phyloP scores from a whole-genome alignment of 2,113 vertebrate genomes.

The Alouatta palliata region DNA sequence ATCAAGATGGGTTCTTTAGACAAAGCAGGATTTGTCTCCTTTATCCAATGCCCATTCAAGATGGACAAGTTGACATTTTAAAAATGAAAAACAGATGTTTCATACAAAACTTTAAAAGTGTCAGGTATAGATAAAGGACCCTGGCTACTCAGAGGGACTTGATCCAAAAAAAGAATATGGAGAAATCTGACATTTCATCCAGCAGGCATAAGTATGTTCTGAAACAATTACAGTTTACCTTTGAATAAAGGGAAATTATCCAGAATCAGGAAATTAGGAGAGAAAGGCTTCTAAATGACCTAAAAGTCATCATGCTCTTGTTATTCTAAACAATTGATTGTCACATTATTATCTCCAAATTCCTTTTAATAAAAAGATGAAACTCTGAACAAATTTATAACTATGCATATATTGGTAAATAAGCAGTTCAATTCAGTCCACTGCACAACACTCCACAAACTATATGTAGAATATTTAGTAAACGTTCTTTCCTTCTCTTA shows the following conservation, averaged over 20 bases:
- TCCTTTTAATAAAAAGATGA: not conserved
- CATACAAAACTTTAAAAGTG: slow-evolving; percentile 76
- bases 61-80: slow-evolving; percentile 74
- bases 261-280: slow-evolving; percentile 31
- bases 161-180: slow-evolving; percentile 64
- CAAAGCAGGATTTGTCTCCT: slow-evolving; percentile 79
- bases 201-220: not conserved
- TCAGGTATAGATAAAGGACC: slow-evolving; percentile 76
- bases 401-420: not conserved
- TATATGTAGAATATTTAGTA: not conserved
- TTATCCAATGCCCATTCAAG: slow-evolving; percentile 76
- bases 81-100: slow-evolving; percentile 81
- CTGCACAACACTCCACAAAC: not conserved
- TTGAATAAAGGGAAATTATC: not conserved
- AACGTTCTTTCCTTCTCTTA: not conserved
- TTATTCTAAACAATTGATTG: slow-evolving; percentile 12
- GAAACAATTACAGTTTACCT: slow-evolving; percentile 36
- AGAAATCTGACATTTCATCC: slow-evolving; percentile 61
- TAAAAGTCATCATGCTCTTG: not conserved
- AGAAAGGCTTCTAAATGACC: not conserved
- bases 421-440: not conserved
- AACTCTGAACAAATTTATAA: not conserved
- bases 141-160: slow-evolving; percentile 65
- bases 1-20: slow-evolving; percentile 75
- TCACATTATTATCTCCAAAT: not conserved